Base-by-base conservation (phyloP, 2,797 vertebrate genomes). In the Echeneis naucrates region DNA sequence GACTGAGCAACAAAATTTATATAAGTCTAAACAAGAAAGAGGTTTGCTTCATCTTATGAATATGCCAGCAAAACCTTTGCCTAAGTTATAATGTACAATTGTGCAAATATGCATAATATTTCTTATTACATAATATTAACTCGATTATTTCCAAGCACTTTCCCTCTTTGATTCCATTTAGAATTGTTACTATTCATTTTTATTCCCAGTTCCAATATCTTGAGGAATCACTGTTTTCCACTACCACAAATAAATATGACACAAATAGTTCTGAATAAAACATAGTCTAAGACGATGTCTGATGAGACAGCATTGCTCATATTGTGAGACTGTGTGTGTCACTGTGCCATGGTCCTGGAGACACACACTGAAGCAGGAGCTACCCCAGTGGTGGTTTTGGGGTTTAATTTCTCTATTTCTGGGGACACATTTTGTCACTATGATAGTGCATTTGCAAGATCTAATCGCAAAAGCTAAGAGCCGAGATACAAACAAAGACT, bases 1-100 rank as follows among this genome's bases (percentile, higher is more conserved):
- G 78, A 82, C 78, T 72, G 77, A 89, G 89, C 84, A 80, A 87
- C 65, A 84, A 75, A 85, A 69, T 30, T 73, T 67, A 59, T 81
- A 75, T 68, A 74, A 75, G 71, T 57, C 50, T 23, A 75, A 88
- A 77, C 67, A 85, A 83, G 68, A 75, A 24, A 23, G 50, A 74
- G 52, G 37, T 72, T 40, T 40, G 42, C 47, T 67, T 57, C 23
- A 26, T 33, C 65, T 66, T 40, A 70, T 78, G 68, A 68, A 77
- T 86, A 75, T 68, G 58, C 47, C 40, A 33, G 19, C 24, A 60
- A 47, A 67, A 50, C 30, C 5, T 32, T 26, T 26, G 37, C 21
- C 33, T 8, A 17, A 2, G 56, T 27, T 67, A 35, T 17, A 23
- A 70, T 50, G 26, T 50, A 16, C 14, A 32, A 4, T 60, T 48